Conservation (phyloP, 2,888 invertebrate species). For the Cosmopolites sordidus region DNA sequence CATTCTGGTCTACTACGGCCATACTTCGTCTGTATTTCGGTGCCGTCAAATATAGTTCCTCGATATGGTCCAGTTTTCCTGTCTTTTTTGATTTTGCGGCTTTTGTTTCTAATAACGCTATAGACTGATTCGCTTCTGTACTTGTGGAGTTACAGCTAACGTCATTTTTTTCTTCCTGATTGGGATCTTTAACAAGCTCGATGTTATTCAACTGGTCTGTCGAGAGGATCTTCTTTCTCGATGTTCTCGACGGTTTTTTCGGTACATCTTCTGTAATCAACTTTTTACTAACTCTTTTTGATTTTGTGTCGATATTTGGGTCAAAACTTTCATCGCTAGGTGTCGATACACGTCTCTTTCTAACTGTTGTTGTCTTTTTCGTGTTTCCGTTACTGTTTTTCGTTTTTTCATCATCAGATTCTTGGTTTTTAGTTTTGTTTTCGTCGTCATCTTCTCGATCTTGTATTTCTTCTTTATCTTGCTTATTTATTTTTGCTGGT, state of each 20-base stretch:
- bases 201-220: neutral
- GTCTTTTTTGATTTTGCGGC: conserved; percentile 27
- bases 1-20: conserved; percentile 5
- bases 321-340: neutral
- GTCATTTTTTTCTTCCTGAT: neutral
- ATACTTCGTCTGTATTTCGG: conserved; percentile 29
- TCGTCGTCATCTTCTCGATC: too few species aligned
- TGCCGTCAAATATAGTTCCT: conserved; percentile 19
- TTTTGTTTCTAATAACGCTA: conserved; percentile 30
- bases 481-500: neutral
- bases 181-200: neutral
- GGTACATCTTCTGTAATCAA: neutral
- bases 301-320: neutral
- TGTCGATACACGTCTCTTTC: neutral
- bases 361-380: neutral
- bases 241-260: neutral
- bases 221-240: conserved; percentile 1
- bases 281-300: conserved; percentile 4
- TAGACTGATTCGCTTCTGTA: conserved; percentile 10
- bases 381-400: neutral
- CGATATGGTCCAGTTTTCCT: conserved; percentile 17
- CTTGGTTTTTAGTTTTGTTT: neutral
- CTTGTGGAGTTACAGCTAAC: conserved; percentile 15
- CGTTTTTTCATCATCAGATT: neutral
- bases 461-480: neutral